These are phyloP conservation scores for Pao palembangensis DNA, from an alignment of 2,113 vertebrate species.

Conservation along the genomic window DNA sequence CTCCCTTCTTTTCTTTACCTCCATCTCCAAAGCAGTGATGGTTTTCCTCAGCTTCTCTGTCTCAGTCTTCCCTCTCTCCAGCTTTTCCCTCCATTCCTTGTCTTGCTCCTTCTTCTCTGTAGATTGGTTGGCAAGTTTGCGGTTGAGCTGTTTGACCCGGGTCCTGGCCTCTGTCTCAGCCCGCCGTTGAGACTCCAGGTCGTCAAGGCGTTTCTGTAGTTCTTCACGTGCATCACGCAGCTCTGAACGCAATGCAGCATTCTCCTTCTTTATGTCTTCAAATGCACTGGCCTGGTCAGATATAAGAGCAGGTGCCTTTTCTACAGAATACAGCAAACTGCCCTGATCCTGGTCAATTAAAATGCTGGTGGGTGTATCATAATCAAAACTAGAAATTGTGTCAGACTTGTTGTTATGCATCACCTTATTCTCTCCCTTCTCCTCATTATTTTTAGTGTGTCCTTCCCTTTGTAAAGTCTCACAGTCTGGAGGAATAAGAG, in stretches of 20 bases:
- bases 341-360: not conserved
- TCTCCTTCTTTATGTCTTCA: constrained; percentile 62
- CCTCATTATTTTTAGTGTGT: constrained; percentile 8
- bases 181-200: constrained; percentile 72
- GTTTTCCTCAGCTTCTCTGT: constrained; percentile 52
- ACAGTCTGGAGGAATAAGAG: constrained; percentile 34
- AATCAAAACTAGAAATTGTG: too few species aligned
- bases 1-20: constrained; percentile 37
- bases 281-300: not conserved
- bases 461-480: constrained; percentile 27
- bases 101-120: constrained; percentile 58
- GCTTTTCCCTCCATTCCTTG: constrained; percentile 52
- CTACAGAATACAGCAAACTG: not conserved
- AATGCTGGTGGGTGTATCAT: not conserved
- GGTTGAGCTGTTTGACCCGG: constrained; percentile 74
- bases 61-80: constrained; percentile 69
- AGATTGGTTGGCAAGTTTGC: constrained; percentile 61
- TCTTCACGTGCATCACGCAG: constrained; percentile 60
- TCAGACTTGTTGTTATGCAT: constrained; percentile 1
- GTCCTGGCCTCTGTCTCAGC: constrained; percentile 72
- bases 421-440: constrained; percentile 17
- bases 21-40: constrained; percentile 51
- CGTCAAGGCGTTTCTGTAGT: constrained; percentile 70
- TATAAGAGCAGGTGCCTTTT: not conserved
- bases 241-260: constrained; percentile 61